Evolutionary conservation across 2,888 invertebrate genomes (phyloP), one percentile per base, ranked within the genome.

Genomic region (Gonocerus acuteangulatus): DNA sequence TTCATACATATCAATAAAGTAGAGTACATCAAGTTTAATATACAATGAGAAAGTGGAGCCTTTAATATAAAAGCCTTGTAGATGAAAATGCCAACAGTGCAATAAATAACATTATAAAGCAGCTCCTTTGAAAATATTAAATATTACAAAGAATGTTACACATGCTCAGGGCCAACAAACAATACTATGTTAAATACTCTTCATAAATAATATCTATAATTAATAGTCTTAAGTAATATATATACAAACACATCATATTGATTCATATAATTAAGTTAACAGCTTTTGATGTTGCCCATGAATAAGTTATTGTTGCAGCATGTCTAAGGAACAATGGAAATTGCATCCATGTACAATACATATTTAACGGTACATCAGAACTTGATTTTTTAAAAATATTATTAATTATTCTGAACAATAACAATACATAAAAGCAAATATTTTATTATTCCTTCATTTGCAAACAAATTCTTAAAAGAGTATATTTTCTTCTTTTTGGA

Each of bases 11-110:
- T 58, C 48, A 61, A 58, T 58, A 51, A 39, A 49, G 48, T 48
- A 49, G 49, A 60, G 36, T 48, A 60, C 47, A 60, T 39, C 23
- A 49, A 60, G 51, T 60, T 18, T 49, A 60, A 48, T 60, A 42
- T 60, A 60, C 60, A 60, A 19, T 56, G 32, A 48, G 21, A 48
- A 49, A 51, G 21, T 42, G 57, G 58, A 62, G 62, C 62, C 57
- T 62, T 62, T 58, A 62, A 62, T 62, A 58, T 58, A 62, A 62
- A 62, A 62, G 49, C 57, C 58, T 62, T 51, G 48, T 49, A 36
- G 51, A 51, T 51, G 34, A 51, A 27, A 51, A 58, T 58, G 58
- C 44, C 58, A 58, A 58, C 58, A 48, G 21, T 49, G 48, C 60
- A 60, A 60, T 49, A 60, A 60, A 60, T 49, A 60, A 60, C 47